Evolutionary conservation across 2,113 vertebrate species (phyloP), one percentile per base, ranked within the genome.

Genomic region (Spermophilus dauricus): DNA sequence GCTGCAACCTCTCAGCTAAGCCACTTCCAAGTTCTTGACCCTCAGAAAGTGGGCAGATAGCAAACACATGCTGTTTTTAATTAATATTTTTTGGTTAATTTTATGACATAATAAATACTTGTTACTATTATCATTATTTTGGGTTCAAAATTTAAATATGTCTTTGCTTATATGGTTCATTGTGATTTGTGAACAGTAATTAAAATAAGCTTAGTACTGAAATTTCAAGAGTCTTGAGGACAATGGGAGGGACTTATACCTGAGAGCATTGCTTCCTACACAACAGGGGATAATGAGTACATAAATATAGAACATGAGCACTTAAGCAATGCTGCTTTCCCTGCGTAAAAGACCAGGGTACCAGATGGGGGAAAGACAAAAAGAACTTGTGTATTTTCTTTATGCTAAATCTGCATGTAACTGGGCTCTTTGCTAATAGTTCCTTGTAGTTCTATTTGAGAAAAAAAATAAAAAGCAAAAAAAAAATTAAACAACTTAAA

Each of bases 381-480:
- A 86, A 63, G 10, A 89, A 72, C 11, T 2, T 48, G 45, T 24
- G 9, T 1, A 20, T 63, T n/a, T 91, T 85, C 32, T 69, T 82
- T n/a, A 70, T n/a, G 8, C 2, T 51, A 72, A 3, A 37, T 82
- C 56, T n/a, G 0, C 22, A 20, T 39, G 22, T 65, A 12, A 58
- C 8, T 8, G 20, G 12, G 3, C 1, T 95, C 16, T 91, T 69
- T 24, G 37, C 34, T 48, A 53, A 75, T 14, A 72, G 48, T 67
- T 85, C 32, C 13, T 6, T 84, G 0, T 39, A 70, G 26, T 32
- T 81, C 86, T 84, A 16, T 5, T 65, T 37, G 61, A 94, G 48
- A 76, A 80, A 53, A 45, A 82, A 81, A 85, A 45, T 69, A 37
- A 42, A 87, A 91, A 81, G 48, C 81, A 88, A 63, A 45, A 82